Percentiles rank a stretch among this genome's conserved stretches.
Evolutionary conservation across 2,888 invertebrate genomes (phyloP).

Genomic region (Liodrosophila aerea): DNA sequence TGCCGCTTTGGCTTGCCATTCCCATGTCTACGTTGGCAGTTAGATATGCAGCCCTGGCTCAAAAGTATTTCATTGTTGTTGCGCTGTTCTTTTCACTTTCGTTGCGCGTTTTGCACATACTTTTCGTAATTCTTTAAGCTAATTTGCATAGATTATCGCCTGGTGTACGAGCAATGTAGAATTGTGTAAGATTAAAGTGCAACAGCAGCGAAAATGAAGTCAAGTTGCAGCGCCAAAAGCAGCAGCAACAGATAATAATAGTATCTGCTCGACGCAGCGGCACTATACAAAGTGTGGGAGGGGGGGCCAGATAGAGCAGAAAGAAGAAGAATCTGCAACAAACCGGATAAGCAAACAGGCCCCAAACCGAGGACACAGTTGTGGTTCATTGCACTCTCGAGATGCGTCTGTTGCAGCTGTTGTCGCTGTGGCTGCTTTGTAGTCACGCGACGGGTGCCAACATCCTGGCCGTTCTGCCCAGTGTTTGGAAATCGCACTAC

Average conservation of each 20-base stretch:
- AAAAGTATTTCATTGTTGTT: slow-evolving; percentile 43
- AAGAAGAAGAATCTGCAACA: slow-evolving; percentile 37
- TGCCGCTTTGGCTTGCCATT: slow-evolving; percentile 28
- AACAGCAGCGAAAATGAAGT: slow-evolving; percentile 54
- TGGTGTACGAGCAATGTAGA: slow-evolving; percentile 27
- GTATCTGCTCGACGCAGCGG: slow-evolving; percentile 30
- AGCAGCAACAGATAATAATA: slow-evolving; percentile 59
- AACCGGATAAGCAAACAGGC: slow-evolving; percentile 62
- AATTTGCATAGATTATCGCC: slow-evolving; percentile 47
- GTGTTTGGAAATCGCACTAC: slow-evolving; percentile 81
- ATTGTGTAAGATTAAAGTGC: slow-evolving; percentile 29
- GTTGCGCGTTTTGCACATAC: slow-evolving; percentile 51
- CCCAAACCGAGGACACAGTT: slow-evolving; percentile 23
- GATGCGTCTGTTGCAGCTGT: slow-evolving; percentile 59
- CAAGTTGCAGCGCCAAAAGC: slow-evolving; percentile 36
- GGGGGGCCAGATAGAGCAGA: slow-evolving; percentile 19
- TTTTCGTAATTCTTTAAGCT: slow-evolving; percentile 35
- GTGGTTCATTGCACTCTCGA: slow-evolving; percentile 34
- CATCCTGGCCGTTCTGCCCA: slow-evolving; percentile 81
- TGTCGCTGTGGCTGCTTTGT: slow-evolving; percentile 52
- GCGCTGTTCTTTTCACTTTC: slow-evolving; percentile 68
- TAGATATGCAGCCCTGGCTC: slow-evolving; percentile 23
- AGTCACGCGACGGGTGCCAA: slow-evolving; percentile 66
- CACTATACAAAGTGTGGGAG: background rate
- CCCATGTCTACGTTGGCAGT: slow-evolving; percentile 13